Evolutionary conservation across 1,140 invertebrate genomes (phyloP).

Genomic region (Trinorchestia longiramus): DNA sequence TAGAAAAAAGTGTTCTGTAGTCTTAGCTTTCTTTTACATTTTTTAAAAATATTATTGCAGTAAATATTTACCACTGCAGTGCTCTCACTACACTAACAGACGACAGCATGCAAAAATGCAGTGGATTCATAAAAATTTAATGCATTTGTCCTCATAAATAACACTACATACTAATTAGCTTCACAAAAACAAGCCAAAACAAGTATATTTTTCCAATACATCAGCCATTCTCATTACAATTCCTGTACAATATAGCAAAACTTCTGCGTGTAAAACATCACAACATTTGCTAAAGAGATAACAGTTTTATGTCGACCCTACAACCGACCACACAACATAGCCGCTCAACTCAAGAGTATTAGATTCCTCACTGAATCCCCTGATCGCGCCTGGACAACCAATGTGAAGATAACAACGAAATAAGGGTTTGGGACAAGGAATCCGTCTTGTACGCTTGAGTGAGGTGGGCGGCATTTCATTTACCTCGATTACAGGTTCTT

Average conservation of each 20-base stretch:
- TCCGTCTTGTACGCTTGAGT: conserved; percentile 25
- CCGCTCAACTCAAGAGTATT: not conserved
- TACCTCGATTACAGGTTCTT: conserved; percentile 33
- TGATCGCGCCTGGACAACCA: not conserved
- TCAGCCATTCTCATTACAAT: too few relatives aligned
- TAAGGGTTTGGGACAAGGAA: conserved; percentile 6
- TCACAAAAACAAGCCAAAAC: too few relatives aligned
- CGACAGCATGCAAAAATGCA: not conserved
- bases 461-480: conserved; percentile 40
- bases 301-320: not conserved
- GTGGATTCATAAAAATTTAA: not conserved
- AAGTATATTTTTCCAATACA: too few relatives aligned
- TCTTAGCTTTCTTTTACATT: too few relatives aligned
- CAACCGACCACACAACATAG: not conserved
- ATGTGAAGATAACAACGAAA: conserved; percentile 29
- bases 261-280: not conserved
- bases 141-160: not conserved
- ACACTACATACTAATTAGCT: not conserved
- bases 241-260: not conserved
- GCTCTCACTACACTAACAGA: too few relatives aligned
- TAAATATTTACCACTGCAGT: too few relatives aligned
- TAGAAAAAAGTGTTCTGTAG: too few relatives aligned
- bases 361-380: not conserved
- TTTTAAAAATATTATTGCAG: too few relatives aligned
- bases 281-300: not conserved